Evolutionary conservation across 2,888 invertebrate genomes (phyloP).

Genomic region (Ceratothoa steindachneri): DNA sequence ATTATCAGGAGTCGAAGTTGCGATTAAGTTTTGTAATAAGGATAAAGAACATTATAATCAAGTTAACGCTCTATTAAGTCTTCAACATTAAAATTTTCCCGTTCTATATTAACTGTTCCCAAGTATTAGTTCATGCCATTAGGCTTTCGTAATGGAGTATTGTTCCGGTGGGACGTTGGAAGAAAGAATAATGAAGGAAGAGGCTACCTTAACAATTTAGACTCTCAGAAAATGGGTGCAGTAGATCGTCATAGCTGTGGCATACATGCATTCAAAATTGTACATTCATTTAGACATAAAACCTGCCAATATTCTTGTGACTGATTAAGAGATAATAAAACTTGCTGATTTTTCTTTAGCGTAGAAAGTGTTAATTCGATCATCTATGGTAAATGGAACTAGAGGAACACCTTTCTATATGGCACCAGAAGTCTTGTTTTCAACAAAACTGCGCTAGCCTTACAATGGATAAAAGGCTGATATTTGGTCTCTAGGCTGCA

Average conservation of each 20-base stretch:
- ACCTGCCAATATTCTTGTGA: not conserved
- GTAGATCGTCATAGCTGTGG: not conserved
- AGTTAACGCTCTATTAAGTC: not conserved
- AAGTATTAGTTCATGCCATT: not conserved
- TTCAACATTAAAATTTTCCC: constrained; percentile 1
- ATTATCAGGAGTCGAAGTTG: constrained; percentile 74
- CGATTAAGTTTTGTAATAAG: constrained; percentile 64
- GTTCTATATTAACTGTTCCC: not conserved
- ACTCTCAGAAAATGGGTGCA: not conserved
- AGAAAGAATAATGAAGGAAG: not conserved
- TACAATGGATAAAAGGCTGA: not conserved
- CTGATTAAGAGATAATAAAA: not conserved
- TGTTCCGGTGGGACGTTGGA: not conserved
- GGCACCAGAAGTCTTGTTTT: constrained; percentile 2
- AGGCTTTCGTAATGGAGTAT: constrained; percentile 4
- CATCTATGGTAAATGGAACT: not conserved
- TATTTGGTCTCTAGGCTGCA: constrained; percentile 1
- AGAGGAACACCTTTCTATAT: constrained; percentile 2
- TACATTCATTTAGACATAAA: constrained; percentile 3
- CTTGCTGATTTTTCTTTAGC: not conserved
- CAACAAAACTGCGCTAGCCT: not conserved
- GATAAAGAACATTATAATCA: constrained; percentile 7
- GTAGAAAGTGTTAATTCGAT: not conserved
- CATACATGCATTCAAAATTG: not conserved
- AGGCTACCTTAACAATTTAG: not conserved